Evolutionary conservation across 2,888 invertebrate species (phyloP).

Genomic region (Antheraea yamamai): DNA sequence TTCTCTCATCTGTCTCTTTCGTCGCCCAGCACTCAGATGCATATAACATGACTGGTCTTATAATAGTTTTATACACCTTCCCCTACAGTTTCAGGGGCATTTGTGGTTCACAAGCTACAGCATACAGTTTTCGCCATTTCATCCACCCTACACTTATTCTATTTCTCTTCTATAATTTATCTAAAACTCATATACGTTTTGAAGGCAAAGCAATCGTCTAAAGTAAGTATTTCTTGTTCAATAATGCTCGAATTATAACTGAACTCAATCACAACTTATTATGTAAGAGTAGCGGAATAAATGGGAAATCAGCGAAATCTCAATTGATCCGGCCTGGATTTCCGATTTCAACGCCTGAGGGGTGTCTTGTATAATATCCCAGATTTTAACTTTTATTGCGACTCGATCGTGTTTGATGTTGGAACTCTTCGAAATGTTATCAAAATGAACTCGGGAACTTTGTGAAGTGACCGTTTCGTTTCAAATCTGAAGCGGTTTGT

Average conservation of each 20-base stretch:
- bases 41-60: no score
- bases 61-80: no score
- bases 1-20: no score
- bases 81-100: no score
- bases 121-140: no score
- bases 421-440: background rate
- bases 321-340: constrained; percentile 5
- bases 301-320: constrained; percentile 13
- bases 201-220: background rate
- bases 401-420: background rate
- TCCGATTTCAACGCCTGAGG: constrained; percentile 12
- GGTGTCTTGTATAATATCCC: constrained; percentile 14
- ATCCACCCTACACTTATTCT: no score
- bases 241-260: background rate
- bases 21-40: no score
- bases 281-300: constrained; percentile 21
- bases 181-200: background rate
- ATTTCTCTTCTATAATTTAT: no score
- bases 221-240: background rate
- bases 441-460: background rate
- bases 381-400: background rate
- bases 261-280: constrained; percentile 14
- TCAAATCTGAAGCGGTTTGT: background rate
- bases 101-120: no score
- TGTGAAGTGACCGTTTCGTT: constrained; percentile 1